These are phyloP conservation scores for Indicator maculatus DNA, from an alignment of 2,113 vertebrate species.

Conservation along the genomic window DNA sequence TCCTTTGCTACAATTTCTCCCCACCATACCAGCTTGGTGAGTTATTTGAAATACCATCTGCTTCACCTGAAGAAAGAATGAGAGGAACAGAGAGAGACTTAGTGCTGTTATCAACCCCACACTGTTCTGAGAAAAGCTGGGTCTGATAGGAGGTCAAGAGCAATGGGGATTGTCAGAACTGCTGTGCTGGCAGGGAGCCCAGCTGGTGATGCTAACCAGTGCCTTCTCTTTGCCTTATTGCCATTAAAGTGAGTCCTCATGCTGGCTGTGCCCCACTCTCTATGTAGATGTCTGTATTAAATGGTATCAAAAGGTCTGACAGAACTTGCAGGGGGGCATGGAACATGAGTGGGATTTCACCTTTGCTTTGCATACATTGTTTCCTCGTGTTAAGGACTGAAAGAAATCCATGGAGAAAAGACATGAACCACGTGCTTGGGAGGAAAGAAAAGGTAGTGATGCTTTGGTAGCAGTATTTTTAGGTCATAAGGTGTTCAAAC, in stretches of 20 bases:
- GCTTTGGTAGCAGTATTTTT: not conserved
- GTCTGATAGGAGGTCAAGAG: not conserved
- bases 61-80: slow-evolving; percentile 43
- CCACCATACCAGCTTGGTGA: not conserved
- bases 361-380: accelerated
- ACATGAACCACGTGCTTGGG: not conserved
- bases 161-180: not conserved
- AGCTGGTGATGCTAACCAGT: not conserved
- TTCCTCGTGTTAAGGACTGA: not conserved
- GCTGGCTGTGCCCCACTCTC: not conserved
- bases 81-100: not conserved
- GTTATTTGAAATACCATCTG: slow-evolving; percentile 22
- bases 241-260: not conserved
- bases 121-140: not conserved
- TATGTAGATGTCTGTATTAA: not conserved
- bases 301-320: not conserved
- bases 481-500: not conserved
- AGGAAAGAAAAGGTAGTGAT: not conserved
- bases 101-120: not conserved
- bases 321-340: not conserved
- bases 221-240: not conserved
- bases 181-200: not conserved
- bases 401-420: not conserved
- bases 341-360: not conserved
- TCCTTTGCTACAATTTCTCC: not conserved